Base-by-base conservation (phyloP, 1,140 invertebrate species). In the Bombus impatiens region DNA sequence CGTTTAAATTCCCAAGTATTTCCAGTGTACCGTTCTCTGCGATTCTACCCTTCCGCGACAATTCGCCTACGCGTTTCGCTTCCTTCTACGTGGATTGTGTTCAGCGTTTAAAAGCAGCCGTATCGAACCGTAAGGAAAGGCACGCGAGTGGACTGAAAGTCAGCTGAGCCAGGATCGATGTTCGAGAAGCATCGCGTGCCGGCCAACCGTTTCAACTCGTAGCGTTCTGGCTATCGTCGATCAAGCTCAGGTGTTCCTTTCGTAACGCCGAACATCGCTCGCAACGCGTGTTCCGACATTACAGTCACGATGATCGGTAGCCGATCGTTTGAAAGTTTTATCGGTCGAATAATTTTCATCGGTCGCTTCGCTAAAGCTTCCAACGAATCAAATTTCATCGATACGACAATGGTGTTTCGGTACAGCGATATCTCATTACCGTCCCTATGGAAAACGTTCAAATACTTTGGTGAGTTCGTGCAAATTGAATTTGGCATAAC, bases 171-270 rank as follows among this genome's bases (percentile, higher is more conserved):
- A 32, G 67, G 67, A 68, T 68, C 67, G 67, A 68, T 68, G 67
- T 9, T 37, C 35, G 67, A 68, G 18, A 37, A 25, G 67, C 65
- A 35, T 67, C 65, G 65, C 65, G 65, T 67, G 65, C 65, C 35
- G 35, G 3, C 35, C 67, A 35, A 68, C 32, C 65, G 65, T 67
- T 67, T 67, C 65, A 18, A 8, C 65, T 67, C 15, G 15, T 35
- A 35, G 15, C 65, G n/a, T 15, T 2, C 32, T 35, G n/a, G 62
- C 62, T 65, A 65, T 18, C 32, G 65, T 35, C 32, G 65, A 67
- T 67, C n/a, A 35, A 32, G 65, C 65, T 67, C 65, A 35, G 65
- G 65, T 67, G 65, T 67, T 67, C 65, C 65, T 67, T 67, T 67
- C 65, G 65, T 35, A 67, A 67, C 8, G 15, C 10, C 59, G 59